Evolutionary conservation across 2,888 invertebrate species (phyloP).

Genomic region (Drosophila colorata): DNA sequence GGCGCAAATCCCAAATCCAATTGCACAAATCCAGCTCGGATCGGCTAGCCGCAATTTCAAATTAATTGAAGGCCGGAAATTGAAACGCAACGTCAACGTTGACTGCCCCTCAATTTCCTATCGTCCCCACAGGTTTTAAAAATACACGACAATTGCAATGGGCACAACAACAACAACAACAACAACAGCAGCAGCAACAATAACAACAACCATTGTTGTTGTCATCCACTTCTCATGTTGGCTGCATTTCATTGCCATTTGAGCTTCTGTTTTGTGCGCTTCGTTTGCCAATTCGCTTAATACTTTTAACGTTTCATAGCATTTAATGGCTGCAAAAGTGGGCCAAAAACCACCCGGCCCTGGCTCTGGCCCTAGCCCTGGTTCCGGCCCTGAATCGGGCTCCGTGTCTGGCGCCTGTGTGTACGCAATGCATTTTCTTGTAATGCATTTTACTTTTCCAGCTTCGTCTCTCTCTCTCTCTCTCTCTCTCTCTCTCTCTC

Average conservation of each 20-base stretch:
- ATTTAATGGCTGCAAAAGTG: slow-evolving; percentile 57
- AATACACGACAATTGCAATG: slow-evolving; percentile 26
- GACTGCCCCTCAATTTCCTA: background rate
- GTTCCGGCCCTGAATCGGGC: background rate
- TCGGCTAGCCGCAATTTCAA: slow-evolving; percentile 69
- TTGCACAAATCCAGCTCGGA: slow-evolving; percentile 44
- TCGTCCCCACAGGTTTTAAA: slow-evolving; percentile 12
- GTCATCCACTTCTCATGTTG: slow-evolving; percentile 17
- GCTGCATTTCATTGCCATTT: slow-evolving; percentile 43
- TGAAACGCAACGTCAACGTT: slow-evolving; percentile 59
- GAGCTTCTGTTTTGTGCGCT: slow-evolving; percentile 33
- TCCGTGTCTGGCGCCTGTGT: slow-evolving; percentile 18
- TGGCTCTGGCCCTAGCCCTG: background rate
- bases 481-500: slow-evolving; percentile 3
- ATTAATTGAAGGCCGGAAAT: slow-evolving; percentile 77
- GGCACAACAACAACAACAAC: slow-evolving; percentile 1
- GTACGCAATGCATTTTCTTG: slow-evolving; percentile 58
- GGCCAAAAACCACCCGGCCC: slow-evolving; percentile 20
- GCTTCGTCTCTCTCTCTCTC: slow-evolving; percentile 15
- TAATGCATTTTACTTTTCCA: slow-evolving; percentile 70
- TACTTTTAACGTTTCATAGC: slow-evolving; percentile 74
- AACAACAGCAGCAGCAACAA: slow-evolving; percentile 10
- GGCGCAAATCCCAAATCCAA: slow-evolving; percentile 49
- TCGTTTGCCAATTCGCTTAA: slow-evolving; percentile 56
- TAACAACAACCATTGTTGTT: too few relatives aligned